Percentiles rank a stretch among this genome's conserved stretches.
Evolutionary conservation across 2,888 invertebrate genomes (phyloP).

Genomic region (Cepaea hortensis): DNA sequence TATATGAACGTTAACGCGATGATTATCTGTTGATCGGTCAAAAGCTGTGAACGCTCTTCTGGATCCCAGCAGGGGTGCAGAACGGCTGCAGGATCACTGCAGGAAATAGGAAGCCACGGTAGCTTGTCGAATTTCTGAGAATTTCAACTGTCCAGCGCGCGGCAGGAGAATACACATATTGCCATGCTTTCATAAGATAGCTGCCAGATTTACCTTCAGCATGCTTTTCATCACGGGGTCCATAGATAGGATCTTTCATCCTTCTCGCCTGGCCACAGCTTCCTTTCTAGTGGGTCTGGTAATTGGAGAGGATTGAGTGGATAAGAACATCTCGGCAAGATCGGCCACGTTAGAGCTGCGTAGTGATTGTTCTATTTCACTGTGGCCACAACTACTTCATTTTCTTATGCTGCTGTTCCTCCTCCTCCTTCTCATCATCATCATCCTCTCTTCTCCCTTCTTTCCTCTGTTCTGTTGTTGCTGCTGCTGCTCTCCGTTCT

Average conservation of each 20-base stretch:
- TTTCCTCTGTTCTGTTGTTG: too few relatives aligned
- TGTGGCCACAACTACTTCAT: too few relatives aligned
- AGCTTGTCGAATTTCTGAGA: neutral
- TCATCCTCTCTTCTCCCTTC: too few relatives aligned
- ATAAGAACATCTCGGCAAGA: too few relatives aligned
- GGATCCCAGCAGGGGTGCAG: neutral
- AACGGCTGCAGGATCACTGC: neutral
- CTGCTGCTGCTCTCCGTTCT: too few relatives aligned
- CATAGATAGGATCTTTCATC: neutral
- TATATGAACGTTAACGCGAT: neutral
- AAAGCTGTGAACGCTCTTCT: neutral
- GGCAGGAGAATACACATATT: neutral
- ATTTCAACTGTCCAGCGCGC: neutral
- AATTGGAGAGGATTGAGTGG: too few relatives aligned
- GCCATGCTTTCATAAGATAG: neutral
- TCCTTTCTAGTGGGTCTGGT: too few relatives aligned
- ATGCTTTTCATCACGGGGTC: neutral
- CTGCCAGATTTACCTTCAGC: neutral
- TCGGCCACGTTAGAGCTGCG: too few relatives aligned
- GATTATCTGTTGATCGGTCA: neutral
- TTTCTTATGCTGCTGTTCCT: too few relatives aligned
- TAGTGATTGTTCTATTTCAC: too few relatives aligned
- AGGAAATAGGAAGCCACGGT: neutral
- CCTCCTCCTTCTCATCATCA: too few relatives aligned
- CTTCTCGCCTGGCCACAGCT: neutral